phyloP scores from a whole-genome alignment of 2,888 invertebrate species.

The Plebejus argus region DNA sequence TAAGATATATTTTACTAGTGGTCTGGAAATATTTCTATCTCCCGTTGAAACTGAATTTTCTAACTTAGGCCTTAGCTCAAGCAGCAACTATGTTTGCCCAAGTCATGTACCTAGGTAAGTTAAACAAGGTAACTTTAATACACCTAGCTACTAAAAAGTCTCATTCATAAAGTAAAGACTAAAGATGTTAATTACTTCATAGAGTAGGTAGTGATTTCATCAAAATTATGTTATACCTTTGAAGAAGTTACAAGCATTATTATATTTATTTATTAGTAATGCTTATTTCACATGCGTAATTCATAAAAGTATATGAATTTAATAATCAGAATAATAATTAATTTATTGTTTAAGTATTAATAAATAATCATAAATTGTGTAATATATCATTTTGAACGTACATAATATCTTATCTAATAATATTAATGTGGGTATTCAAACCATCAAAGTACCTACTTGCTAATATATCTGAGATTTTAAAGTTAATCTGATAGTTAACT shows the following conservation, averaged over 20 bases:
- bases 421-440: not conserved
- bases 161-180: too few species aligned
- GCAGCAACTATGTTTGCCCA: too few species aligned
- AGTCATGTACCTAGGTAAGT: too few species aligned
- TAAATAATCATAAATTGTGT: not conserved
- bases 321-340: slow-evolving; percentile 11
- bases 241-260: not conserved
- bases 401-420: not conserved
- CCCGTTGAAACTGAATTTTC: too few species aligned
- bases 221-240: not conserved
- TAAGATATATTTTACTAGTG: too few species aligned
- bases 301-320: not conserved
- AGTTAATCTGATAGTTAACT: not conserved
- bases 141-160: too few species aligned
- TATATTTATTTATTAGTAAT: not conserved
- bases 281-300: not conserved
- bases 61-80: too few species aligned
- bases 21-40: too few species aligned
- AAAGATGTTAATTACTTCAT: not conserved
- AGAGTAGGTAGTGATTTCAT: not conserved
- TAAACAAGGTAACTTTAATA: too few species aligned
- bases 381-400: not conserved
- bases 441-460: not conserved
- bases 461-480: not conserved
- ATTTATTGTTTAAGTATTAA: slow-evolving; percentile 1